Percentiles rank a stretch among this genome's conserved stretches.
phyloP scores from a whole-genome alignment of 2,888 invertebrate genomes.

The Epinotia nisella region DNA sequence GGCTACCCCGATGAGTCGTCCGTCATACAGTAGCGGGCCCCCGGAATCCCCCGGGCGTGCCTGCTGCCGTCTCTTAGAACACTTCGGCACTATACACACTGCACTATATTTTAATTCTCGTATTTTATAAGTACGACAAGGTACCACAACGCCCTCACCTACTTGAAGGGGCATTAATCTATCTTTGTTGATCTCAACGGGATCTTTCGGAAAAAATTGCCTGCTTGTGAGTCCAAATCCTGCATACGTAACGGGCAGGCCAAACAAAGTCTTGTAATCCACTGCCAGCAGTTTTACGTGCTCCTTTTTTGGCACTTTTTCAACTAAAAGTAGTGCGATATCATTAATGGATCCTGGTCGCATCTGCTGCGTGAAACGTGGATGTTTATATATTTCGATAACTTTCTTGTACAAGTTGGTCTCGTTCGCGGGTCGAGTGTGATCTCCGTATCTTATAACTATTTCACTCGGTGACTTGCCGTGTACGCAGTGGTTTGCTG shows the following conservation, averaged over 20 bases:
- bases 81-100: constrained; percentile 6
- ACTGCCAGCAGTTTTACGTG: neutral
- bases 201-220: neutral
- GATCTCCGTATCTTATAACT: no score
- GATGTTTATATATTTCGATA: no score
- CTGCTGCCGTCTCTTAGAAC: neutral
- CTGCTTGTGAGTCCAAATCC: neutral
- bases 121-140: neutral
- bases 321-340: neutral
- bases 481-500: neutral
- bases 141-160: neutral
- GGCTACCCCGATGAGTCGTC: no score
- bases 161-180: neutral
- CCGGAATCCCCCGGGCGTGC: constrained; percentile 8
- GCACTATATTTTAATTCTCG: neutral
- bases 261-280: neutral
- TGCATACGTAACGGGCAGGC: constrained; percentile 3
- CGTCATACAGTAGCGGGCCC: neutral
- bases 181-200: neutral
- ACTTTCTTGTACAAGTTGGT: neutral
- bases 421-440: neutral
- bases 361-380: no score
- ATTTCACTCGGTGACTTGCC: no score
- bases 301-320: neutral
- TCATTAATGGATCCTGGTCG: no score